A percentile compares a stretch with the other conserved stretches of the same genome.
Conservation (phyloP, 2,113 vertebrate genomes). For the Calidris pugnax region DNA sequence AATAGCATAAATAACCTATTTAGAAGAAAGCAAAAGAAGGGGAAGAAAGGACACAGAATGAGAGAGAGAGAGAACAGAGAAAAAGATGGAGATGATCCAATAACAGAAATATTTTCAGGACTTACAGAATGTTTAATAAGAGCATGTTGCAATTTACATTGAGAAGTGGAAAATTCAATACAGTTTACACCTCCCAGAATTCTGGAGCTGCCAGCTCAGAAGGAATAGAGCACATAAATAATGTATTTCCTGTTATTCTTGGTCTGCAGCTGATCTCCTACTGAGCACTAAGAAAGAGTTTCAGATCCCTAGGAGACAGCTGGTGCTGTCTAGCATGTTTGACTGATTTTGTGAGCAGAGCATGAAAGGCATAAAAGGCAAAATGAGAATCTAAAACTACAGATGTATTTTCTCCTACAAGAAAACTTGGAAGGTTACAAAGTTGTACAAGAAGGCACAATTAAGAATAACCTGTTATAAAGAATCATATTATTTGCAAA, state of each 20-base stretch:
- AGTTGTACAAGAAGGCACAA: background rate
- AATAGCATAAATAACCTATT: background rate
- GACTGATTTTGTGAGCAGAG: constrained; percentile 26
- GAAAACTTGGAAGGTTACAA: constrained; percentile 1
- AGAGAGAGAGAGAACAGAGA: background rate
- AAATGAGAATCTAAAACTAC: background rate
- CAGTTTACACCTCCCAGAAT: constrained; percentile 6
- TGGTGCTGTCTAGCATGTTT: constrained; percentile 44
- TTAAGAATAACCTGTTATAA: background rate
- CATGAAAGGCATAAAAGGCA: constrained; percentile 3
- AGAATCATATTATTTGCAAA: background rate
- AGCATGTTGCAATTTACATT: background rate
- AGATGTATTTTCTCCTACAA: background rate
- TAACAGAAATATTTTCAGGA: constrained; percentile 1
- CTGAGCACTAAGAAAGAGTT: constrained; percentile 24
- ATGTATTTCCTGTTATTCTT: constrained; percentile 50
- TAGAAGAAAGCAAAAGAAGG: background rate
- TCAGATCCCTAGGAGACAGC: constrained; percentile 28
- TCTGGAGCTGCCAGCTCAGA: background rate
- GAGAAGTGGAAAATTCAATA: background rate
- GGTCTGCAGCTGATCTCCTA: constrained; percentile 37
- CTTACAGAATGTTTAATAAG: constrained; percentile 28
- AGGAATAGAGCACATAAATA: constrained; percentile 40
- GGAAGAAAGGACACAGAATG: background rate
- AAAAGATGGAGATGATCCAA: background rate